Evolutionary conservation across 1,140 invertebrate species (phyloP).

Genomic region (Araneus ventricosus): DNA sequence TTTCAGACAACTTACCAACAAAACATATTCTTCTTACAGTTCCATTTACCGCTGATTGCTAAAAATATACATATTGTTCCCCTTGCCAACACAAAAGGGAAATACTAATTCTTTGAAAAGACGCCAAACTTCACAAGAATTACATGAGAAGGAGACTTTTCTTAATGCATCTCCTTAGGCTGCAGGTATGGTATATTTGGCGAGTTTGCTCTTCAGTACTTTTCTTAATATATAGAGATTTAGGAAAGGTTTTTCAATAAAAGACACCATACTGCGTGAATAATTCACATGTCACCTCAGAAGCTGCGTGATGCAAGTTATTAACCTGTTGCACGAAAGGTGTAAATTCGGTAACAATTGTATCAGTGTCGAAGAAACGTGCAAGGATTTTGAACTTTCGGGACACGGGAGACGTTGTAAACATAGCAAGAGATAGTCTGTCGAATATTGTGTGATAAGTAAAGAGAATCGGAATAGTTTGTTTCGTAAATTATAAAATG

Average conservation of each 20-base stretch:
- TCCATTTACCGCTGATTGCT: no score
- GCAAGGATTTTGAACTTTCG: conserved; percentile 4
- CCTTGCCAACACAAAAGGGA: no score
- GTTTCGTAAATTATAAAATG: no score
- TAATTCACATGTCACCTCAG: conserved; percentile 20
- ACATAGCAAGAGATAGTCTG: neutral
- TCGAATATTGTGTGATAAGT: neutral
- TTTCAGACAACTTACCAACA: no score
- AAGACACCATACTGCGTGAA: conserved; percentile 23
- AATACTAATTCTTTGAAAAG: no score
- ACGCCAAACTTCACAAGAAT: no score
- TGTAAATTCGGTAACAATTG: conserved; percentile 29
- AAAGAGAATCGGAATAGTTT: no score
- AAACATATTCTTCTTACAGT: no score
- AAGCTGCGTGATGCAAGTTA: neutral
- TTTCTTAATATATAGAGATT: neutral
- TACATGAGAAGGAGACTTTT: no score
- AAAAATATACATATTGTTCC: no score
- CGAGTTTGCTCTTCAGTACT: neutral
- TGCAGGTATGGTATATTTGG: neutral
- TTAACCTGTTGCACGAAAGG: conserved; percentile 2
- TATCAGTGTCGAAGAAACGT: conserved; percentile 8
- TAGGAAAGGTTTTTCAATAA: neutral
- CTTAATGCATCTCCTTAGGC: neutral
- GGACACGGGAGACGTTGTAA: neutral